Base-by-base conservation (phyloP, 1,140 invertebrate species). In the Trachymyrmex septentrionalis region DNA sequence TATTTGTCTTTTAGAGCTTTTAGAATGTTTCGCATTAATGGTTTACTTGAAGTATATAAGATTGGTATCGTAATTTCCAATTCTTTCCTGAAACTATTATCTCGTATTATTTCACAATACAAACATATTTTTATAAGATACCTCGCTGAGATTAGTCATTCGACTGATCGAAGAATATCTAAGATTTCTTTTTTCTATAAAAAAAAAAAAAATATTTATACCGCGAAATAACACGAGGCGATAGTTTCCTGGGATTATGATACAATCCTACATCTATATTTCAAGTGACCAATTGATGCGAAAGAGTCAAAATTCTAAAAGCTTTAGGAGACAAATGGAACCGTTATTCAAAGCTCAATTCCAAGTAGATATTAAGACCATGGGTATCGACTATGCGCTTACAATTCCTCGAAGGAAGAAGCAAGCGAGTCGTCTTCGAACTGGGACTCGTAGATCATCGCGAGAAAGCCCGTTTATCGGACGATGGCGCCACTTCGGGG, bases 401-500 rank as follows among this genome's bases (percentile, higher is more conserved):
- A 63, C 72, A 84, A 84, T 84, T 84, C 69, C 44, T 75, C 24
- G 55, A 61, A 73, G 34, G 80, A 84, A 84, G 80, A 84, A 84
- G 80, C 80, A 57, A 72, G 80, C 80, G 80, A 84, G 69, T 73
- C 75, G 80, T 84, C 80, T 84, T 84, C 69, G 57, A 84, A 84
- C 69, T 84, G 69, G 69, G 80, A 75, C 80, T 84, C 72, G 82
- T 85, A 78, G 82, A 85, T 77, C 72, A 85, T 85, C 72, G 82
- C 59, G 16, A 66, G 75, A 44, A 78, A 77, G 82, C 72, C 89
- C 91, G 91, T 91, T 89, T 91, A 88, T 86, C 88, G 90, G 88
- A 88, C 88, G 86, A 90, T 91, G 92, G 92, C 91, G 91, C 89
- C 91, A 85, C 90, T 89, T 85, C 88, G 87, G 88, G 90, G 85